A percentile compares a stretch with the other conserved stretches of the same genome.
Conservation (phyloP, 1,140 invertebrate genomes). For the Leptopilina clavipes region DNA sequence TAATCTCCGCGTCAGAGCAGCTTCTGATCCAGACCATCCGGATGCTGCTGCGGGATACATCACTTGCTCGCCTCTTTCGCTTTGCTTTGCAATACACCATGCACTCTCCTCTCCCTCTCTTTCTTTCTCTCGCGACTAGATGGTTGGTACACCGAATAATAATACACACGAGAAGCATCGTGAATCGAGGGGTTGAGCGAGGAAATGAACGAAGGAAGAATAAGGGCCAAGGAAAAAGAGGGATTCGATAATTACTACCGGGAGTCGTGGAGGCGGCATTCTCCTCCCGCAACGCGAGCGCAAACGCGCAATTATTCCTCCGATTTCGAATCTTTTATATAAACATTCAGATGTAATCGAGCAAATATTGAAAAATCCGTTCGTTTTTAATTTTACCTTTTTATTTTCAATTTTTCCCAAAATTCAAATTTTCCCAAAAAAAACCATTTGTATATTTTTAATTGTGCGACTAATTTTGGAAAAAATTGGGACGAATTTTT, state of each 20-base stretch:
- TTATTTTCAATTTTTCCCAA: too few relatives aligned
- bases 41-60: conserved; percentile 50
- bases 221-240: conserved; percentile 54
- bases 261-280: conserved; percentile 73
- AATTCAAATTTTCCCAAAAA: too few relatives aligned
- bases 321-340: conserved; percentile 50
- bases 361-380: too few relatives aligned
- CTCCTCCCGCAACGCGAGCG: conserved; percentile 70
- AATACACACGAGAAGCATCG: conserved; percentile 58
- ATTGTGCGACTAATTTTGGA: too few relatives aligned
- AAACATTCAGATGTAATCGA: too few relatives aligned
- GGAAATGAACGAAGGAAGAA: conserved; percentile 50
- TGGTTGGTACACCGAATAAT: conserved; percentile 67
- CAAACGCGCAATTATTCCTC: conserved; percentile 74
- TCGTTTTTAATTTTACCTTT: too few relatives aligned
- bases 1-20: conserved; percentile 72
- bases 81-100: not conserved
- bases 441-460: too few relatives aligned
- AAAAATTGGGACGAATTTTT: too few relatives aligned
- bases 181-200: conserved; percentile 49
- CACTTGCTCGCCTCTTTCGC: conserved; percentile 26
- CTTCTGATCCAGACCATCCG: conserved; percentile 66
- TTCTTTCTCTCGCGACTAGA: conserved; percentile 41
- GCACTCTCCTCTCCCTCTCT: too few relatives aligned
- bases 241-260: conserved; percentile 75